phyloP scores from a whole-genome alignment of 1,140 invertebrate species.

The Penaeus vannamei region DNA sequence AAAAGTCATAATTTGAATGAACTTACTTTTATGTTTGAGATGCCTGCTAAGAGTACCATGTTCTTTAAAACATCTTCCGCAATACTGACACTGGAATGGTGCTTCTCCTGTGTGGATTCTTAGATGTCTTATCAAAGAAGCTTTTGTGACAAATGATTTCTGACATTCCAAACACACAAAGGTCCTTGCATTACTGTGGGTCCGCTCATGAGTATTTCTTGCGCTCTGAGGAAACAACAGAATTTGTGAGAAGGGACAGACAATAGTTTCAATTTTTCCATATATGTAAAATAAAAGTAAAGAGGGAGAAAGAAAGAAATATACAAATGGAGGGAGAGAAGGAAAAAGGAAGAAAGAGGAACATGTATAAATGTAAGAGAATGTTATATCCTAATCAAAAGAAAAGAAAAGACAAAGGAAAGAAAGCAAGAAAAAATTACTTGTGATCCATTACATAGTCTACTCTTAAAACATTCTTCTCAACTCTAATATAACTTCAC shows the following conservation, averaged over 20 bases:
- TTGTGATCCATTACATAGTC: too few species aligned
- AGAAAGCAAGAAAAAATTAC: too few species aligned
- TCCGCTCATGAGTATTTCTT: slow-evolving; percentile 42
- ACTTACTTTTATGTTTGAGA: slow-evolving; percentile 37
- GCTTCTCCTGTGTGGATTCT: slow-evolving; percentile 43
- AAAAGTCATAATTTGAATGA: too few species aligned
- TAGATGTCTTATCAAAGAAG: slow-evolving; percentile 47
- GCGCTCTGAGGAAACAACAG: slow-evolving; percentile 30
- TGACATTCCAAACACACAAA: slow-evolving; percentile 41
- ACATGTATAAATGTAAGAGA: too few species aligned
- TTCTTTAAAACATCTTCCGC: slow-evolving; percentile 42
- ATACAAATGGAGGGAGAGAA: too few species aligned
- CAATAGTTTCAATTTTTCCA: not conserved
- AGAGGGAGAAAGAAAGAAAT: not conserved
- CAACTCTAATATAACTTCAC: too few species aligned
- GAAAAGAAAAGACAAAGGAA: too few species aligned
- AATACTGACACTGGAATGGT: slow-evolving; percentile 36
- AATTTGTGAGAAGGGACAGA: not conserved
- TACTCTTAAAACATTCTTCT: too few species aligned
- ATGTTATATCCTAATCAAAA: too few species aligned
- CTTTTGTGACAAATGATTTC: slow-evolving; percentile 46
- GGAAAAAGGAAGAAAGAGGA: too few species aligned
- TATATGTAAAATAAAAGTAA: not conserved
- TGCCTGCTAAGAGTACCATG: slow-evolving; percentile 47
- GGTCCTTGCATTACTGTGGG: slow-evolving; percentile 1